Base-by-base conservation (phyloP, 2,113 vertebrate genomes). In the Melospiza melodia region DNA sequence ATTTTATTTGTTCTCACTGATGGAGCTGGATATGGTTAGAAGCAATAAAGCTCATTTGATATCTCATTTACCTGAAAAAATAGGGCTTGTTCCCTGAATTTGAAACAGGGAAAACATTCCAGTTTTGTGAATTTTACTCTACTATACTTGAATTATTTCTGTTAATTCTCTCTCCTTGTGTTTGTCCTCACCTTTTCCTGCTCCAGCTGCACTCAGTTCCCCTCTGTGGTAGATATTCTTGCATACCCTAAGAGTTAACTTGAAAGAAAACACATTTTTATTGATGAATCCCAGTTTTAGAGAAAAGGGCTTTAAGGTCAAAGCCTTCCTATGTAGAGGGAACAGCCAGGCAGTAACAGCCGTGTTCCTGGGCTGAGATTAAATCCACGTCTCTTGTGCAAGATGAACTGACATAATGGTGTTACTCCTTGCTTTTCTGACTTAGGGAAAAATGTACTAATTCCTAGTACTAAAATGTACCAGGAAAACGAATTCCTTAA, bases 271-370 rank as follows among this genome's bases (percentile, higher is more conserved):
- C 66, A 71, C 65, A 12, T 77, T 84, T 86, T 94, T 90, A 93
- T 85, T 89, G 63, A 94, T 19, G 30, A 71, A 72, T 78, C 55
- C 71, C 21, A 11, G 44, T 76, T 87, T 87, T 58, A 68, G 79
- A 75, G 62, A 55, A 75, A 71, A 52, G 48, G 51, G 57, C 79
- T 93, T 69, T 89, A 80, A 92, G 96, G 96, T 95, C 93, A 87
- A 74, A 96, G 93, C 63, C 69, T 82, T 48, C 61, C 93, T 88
- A 28, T 80, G 87, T 63, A 33, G 72, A 62, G 83, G 63, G 87
- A 54, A n/a, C 19, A 46, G 65, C 37, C 67, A 54, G 74, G 89
- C 37, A 76, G 39, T 44, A 41, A 41, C n/a, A 43, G 79, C 93
- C 61, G 25, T 54, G 79, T 76, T 94, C 71, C 55, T 73, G 75